Percentiles rank a stretch among this genome's conserved stretches.
Evolutionary conservation across 2,888 invertebrate genomes (phyloP).

Genomic region (Bellardia pandia): DNA sequence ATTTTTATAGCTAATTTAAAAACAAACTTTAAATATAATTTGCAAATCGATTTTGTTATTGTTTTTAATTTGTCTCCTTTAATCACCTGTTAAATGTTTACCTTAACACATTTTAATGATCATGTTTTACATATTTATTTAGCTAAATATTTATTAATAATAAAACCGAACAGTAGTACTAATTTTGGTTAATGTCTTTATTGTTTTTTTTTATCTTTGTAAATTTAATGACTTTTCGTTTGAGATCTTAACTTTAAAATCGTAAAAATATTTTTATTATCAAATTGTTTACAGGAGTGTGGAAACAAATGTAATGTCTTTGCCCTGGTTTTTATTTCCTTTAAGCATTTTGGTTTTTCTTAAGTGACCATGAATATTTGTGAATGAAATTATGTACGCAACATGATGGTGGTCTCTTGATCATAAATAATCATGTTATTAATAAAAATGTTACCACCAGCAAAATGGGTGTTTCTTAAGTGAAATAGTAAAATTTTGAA

Average conservation of each 20-base stretch:
- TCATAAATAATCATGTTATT: slow-evolving; percentile 54
- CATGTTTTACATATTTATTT: slow-evolving; percentile 65
- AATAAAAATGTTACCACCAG: background rate
- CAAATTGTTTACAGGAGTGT: slow-evolving; percentile 15
- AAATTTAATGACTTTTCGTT: slow-evolving; percentile 46
- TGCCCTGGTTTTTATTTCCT: slow-evolving; percentile 32
- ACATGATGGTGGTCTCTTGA: slow-evolving; percentile 42
- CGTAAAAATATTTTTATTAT: slow-evolving; percentile 61
- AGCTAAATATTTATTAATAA: slow-evolving; percentile 58
- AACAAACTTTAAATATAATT: background rate
- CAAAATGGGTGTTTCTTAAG: background rate
- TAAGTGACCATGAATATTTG: background rate
- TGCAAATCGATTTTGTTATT: slow-evolving; percentile 18
- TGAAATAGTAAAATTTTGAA: slow-evolving; percentile 15
- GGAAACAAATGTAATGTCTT: slow-evolving; percentile 37
- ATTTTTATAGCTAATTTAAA: slow-evolving; percentile 1
- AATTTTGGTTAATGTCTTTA: slow-evolving; percentile 50
- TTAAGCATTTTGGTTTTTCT: slow-evolving; percentile 7
- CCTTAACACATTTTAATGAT: slow-evolving; percentile 54
- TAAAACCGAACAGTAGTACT: slow-evolving; percentile 43
- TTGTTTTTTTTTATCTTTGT: slow-evolving; percentile 8
- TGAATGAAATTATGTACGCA: slow-evolving; percentile 34
- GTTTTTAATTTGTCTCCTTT: slow-evolving; percentile 11
- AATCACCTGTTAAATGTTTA: slow-evolving; percentile 20
- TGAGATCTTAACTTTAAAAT: slow-evolving; percentile 47